Conservation (phyloP, 2,888 invertebrate genomes). For the Prostheceraeus crozeri region DNA sequence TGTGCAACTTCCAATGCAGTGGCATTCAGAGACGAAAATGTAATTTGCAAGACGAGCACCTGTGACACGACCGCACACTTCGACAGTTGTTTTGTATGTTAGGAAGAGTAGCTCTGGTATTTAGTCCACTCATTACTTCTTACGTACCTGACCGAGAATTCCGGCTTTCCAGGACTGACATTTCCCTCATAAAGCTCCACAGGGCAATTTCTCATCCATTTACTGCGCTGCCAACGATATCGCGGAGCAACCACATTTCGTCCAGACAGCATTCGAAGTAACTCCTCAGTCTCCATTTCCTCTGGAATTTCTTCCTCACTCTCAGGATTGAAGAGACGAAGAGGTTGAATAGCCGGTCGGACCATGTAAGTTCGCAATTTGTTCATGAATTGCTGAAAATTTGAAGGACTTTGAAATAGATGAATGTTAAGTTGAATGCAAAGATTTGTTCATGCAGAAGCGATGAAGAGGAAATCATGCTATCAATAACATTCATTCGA, state of each 20-base stretch:
- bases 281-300: constrained; percentile 53
- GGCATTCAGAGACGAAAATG: too few relatives aligned
- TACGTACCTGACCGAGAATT: constrained; percentile 53
- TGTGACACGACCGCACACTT: too few relatives aligned
- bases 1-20: too few relatives aligned
- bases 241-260: constrained; percentile 48
- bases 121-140: too few relatives aligned
- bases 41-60: too few relatives aligned
- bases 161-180: constrained; percentile 51
- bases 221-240: constrained; percentile 52
- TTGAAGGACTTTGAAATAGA: neutral
- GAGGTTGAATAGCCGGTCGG: constrained; percentile 50
- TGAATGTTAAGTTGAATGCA: neutral
- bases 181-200: constrained; percentile 55
- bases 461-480: too few relatives aligned
- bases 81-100: too few relatives aligned
- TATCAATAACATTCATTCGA: too few relatives aligned
- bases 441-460: neutral
- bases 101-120: too few relatives aligned
- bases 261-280: constrained; percentile 48
- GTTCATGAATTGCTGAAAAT: constrained; percentile 49
- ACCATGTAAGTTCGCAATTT: constrained; percentile 51
- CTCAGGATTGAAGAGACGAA: constrained; percentile 50
- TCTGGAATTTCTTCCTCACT: constrained; percentile 52
- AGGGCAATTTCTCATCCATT: constrained; percentile 54